Base-by-base conservation (phyloP, 2,888 invertebrate species). In the Cynaeus angustus region DNA sequence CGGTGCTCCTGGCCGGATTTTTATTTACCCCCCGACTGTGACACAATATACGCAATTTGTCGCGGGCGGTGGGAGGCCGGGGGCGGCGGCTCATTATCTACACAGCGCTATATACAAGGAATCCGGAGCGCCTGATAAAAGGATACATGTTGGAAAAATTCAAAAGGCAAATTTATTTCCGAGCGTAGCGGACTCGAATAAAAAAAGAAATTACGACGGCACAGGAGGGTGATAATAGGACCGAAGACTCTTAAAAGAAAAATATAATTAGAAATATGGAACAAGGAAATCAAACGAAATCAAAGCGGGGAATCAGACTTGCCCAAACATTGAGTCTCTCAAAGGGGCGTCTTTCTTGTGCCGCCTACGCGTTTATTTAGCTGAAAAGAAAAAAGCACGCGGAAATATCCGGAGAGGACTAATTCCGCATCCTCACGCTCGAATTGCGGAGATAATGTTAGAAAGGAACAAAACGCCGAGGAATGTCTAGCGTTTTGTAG, bases 41-140 rank as follows among this genome's bases (percentile, higher is more conserved):
- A 78, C 80, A 84, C 83, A 84, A 83, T 84, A 83, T 83, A 84
- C 84, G 83, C 83, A 84, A 84, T 84, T 84, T 83, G 82, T 77
- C 79, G 77, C 72, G 71, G 73, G 74, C 66, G 68, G 67, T 28
- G 64, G 69, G 62, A 50, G 41, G 45, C 13, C 45, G 70, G 53
- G 58, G 70, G 53, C 71, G 73, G 74, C 69, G 75, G 77, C 77
- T 79, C 78, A 79, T 79, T 79, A 79, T 79, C 77, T 79, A 74
- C 73, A 75, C 76, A 77, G 71, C 72, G 76, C 61, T 48, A 55
- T 30, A 59, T 67, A 74, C 67, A 72, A 73, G 68, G 66, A 66
- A 62, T 61, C 66, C 59, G 38, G 56, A 37, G 64, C 72, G 58
- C 67, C 74, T 79, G 79, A 81, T 82, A 82, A 81, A 82, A 82